phyloP scores from a whole-genome alignment of 2,888 invertebrate genomes.

The Drosophila siamana region DNA sequence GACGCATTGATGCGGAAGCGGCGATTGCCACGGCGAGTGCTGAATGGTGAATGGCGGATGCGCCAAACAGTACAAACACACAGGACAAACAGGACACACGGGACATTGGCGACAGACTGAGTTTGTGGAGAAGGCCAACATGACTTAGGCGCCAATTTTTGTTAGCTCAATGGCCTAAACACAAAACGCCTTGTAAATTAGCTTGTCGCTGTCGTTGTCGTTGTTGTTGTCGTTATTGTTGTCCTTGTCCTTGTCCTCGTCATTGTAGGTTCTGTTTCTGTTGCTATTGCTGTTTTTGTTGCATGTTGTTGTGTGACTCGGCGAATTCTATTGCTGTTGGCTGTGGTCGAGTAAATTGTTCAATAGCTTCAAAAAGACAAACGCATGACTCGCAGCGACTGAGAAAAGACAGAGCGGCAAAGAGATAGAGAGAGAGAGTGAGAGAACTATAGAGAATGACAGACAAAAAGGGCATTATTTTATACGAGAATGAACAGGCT shows the following conservation, averaged over 20 bases:
- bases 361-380: conserved; percentile 48
- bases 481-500: conserved; percentile 79
- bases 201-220: conserved; percentile 51
- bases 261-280: conserved; percentile 41
- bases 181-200: conserved; percentile 77
- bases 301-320: conserved; percentile 52
- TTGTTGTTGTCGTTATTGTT: conserved; percentile 34
- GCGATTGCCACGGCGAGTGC: conserved; percentile 73
- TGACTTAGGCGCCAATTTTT: conserved; percentile 64
- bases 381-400: conserved; percentile 11
- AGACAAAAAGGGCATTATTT: conserved; percentile 78
- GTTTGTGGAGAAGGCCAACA: conserved; percentile 42
- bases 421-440: conserved; percentile 22
- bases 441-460: conserved; percentile 57
- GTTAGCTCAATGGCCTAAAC: conserved; percentile 70
- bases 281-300: conserved; percentile 5
- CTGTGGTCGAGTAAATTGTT: conserved; percentile 67
- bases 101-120: conserved; percentile 14
- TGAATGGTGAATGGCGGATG: conserved; percentile 38
- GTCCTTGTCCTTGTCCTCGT: conserved; percentile 43
- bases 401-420: background rate
- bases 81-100: conserved; percentile 19
- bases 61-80: conserved; percentile 42
- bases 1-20: conserved; percentile 81
- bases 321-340: conserved; percentile 49